Evolutionary conservation across 2,888 invertebrate species (phyloP).

Genomic region (Pseudococcus jackbeardsleyi): DNA sequence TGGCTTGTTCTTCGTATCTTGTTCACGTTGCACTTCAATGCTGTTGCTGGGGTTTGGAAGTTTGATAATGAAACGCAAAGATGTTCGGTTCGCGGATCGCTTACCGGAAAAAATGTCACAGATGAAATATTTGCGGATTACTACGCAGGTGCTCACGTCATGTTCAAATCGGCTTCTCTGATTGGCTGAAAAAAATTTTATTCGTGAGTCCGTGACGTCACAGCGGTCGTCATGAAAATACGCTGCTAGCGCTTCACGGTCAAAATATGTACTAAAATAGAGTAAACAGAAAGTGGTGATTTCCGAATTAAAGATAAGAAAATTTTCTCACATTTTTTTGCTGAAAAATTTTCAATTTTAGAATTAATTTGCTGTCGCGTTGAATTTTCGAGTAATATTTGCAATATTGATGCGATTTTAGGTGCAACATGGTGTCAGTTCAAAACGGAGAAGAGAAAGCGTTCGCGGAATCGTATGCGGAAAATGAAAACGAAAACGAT

Average conservation of each 20-base stretch:
- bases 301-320: conserved; percentile 21
- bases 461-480: neutral
- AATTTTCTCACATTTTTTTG: conserved; percentile 1
- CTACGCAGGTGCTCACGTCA: neutral
- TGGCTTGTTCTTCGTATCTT: conserved; percentile 62
- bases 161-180: neutral
- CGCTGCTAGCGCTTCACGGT: neutral
- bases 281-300: conserved; percentile 24
- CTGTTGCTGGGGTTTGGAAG: conserved; percentile 60
- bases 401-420: conserved; percentile 18
- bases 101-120: neutral
- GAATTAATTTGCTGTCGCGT: neutral
- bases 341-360: neutral
- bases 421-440: conserved; percentile 29
- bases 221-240: neutral
- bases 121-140: neutral
- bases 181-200: neutral
- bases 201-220: neutral
- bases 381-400: neutral
- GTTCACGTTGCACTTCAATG: conserved; percentile 64
- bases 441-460: conserved; percentile 5
- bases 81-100: neutral
- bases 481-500: conserved; percentile 43
- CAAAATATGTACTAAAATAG: neutral
- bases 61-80: conserved; percentile 49